A percentile compares a stretch with the other conserved stretches of the same genome.
These are phyloP conservation scores for Urocynchramus pylzowi DNA, from an alignment of 2,113 vertebrate genomes.

Conservation along the genomic window DNA sequence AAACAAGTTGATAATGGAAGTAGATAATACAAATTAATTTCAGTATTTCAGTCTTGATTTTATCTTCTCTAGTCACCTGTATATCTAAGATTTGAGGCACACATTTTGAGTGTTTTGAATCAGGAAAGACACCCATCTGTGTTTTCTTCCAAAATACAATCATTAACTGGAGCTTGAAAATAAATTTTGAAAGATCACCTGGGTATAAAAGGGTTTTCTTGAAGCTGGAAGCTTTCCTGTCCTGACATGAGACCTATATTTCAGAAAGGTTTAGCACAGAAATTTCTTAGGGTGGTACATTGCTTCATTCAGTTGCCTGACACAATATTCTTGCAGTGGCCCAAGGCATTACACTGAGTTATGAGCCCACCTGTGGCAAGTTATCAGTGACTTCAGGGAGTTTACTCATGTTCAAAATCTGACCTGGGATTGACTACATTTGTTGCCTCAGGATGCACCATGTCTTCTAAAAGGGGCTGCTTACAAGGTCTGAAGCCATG, in stretches of 20 bases:
- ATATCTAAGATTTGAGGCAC: neutral
- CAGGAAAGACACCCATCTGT: neutral
- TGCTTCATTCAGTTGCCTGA: neutral
- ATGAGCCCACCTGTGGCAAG: rapidly evolving
- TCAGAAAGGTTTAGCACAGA: neutral
- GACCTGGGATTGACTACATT: neutral
- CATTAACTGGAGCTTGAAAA: neutral
- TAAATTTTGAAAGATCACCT: neutral
- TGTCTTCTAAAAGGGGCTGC: neutral
- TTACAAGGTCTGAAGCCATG: rapidly evolving
- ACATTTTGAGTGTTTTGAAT: neutral
- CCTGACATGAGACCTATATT: neutral
- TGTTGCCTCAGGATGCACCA: neutral
- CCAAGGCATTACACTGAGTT: neutral
- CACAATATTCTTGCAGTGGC: neutral
- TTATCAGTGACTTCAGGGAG: neutral
- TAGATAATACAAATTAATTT: neutral
- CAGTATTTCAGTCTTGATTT: neutral
- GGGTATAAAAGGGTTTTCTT: neutral
- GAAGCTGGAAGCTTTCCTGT: neutral
- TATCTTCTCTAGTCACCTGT: neutral
- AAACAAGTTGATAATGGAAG: neutral
- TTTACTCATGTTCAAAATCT: neutral
- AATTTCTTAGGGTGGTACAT: neutral
- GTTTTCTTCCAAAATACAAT: neutral